These are phyloP conservation scores for Selene dorsalis DNA, from an alignment of 2,797 vertebrate genomes.

Conservation along the genomic window DNA sequence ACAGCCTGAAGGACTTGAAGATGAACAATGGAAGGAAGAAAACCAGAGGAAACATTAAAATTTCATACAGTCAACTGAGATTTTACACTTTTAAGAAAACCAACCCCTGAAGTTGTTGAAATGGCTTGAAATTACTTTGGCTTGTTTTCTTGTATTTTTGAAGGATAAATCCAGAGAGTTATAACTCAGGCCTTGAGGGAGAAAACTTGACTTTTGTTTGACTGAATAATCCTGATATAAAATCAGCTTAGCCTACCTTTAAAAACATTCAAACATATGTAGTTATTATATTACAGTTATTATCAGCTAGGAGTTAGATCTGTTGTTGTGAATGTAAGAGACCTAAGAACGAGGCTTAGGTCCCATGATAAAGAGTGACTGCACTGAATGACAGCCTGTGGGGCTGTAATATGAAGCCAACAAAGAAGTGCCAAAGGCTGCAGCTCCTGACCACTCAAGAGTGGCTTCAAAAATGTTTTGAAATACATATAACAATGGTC, in stretches of 20 bases:
- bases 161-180: neutral
- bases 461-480: too few relatives aligned
- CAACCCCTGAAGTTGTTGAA: neutral
- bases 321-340: neutral
- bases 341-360: neutral
- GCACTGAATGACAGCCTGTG: too few relatives aligned
- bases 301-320: neutral
- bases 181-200: neutral
- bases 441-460: too few relatives aligned
- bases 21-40: neutral
- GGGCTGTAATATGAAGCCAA: too few relatives aligned
- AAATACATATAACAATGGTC: too few relatives aligned
- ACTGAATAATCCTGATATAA: neutral
- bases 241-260: neutral
- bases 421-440: too few relatives aligned
- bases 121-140: neutral
- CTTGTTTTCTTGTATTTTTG: neutral
- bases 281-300: neutral
- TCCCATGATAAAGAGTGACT: neutral
- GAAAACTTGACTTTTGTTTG: neutral
- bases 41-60: neutral
- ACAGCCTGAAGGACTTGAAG: neutral
- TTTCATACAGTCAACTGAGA: neutral
- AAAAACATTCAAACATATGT: too few relatives aligned
- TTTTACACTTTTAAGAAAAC: neutral